Conservation (phyloP, 1,140 invertebrate genomes). For the Colletes gigas region DNA sequence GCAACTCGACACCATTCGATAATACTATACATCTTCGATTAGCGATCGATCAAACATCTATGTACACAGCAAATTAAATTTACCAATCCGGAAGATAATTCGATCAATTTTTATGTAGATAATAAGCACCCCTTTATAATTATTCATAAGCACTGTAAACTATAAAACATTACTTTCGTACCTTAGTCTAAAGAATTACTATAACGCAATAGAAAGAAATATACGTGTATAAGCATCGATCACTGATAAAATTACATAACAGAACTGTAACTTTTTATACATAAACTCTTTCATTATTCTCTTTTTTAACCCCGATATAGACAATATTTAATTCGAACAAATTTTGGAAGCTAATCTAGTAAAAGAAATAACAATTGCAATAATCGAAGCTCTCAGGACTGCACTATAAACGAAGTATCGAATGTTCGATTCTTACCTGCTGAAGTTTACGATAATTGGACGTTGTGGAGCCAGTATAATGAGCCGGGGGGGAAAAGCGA, state of each 20-base stretch:
- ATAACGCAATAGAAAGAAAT: too few species aligned
- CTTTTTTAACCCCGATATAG: too few species aligned
- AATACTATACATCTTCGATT: conserved; percentile 15
- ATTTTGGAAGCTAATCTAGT: background rate
- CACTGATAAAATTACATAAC: too few species aligned
- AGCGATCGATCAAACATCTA: background rate
- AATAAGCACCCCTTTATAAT: too few species aligned
- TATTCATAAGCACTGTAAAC: too few species aligned
- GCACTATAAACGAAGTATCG: background rate
- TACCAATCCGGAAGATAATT: background rate
- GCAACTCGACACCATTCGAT: conserved; percentile 36
- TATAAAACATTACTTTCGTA: too few species aligned
- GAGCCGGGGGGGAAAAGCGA: background rate
- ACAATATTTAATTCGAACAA: too few species aligned
- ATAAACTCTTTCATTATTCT: too few species aligned
- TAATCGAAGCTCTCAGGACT: background rate
- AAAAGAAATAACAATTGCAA: background rate
- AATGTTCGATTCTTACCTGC: background rate
- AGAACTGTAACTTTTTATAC: too few species aligned
- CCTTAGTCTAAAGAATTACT: too few species aligned
- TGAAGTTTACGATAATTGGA: background rate
- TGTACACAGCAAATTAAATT: conserved; percentile 14
- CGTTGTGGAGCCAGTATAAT: background rate
- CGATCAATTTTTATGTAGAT: too few species aligned
- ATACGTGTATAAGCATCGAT: too few species aligned